Evolutionary conservation across 2,113 vertebrate species (phyloP).

Genomic region (Myrmecophaga tridactyla): DNA sequence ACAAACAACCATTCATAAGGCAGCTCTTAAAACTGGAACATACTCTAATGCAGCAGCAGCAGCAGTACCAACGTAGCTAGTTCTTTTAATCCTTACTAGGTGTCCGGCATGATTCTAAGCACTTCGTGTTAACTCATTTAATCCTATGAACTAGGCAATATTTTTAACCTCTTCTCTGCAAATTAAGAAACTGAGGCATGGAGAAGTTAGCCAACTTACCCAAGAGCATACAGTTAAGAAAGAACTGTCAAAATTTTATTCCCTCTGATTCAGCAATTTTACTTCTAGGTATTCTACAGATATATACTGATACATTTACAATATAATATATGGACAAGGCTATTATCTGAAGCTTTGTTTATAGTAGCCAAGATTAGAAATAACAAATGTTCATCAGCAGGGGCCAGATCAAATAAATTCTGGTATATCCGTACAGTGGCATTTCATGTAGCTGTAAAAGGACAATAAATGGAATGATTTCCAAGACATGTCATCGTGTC

Average conservation of each 20-base stretch:
- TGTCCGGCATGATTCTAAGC: neutral
- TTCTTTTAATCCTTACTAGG: neutral
- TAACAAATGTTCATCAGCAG: neutral
- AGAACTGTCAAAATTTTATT: neutral
- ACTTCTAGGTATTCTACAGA: neutral
- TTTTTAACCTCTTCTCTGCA: neutral
- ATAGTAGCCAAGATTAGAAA: neutral
- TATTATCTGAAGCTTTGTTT: neutral
- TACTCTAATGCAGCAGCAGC: neutral
- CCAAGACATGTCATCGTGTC: neutral
- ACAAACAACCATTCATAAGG: neutral
- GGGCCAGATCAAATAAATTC: neutral
- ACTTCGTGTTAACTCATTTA: neutral
- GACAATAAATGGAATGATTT: neutral
- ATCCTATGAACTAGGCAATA: neutral
- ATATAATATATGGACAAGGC: neutral
- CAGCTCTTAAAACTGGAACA: neutral
- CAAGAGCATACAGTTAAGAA: neutral
- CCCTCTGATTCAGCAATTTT: neutral
- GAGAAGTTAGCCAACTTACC: neutral
- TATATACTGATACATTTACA: neutral
- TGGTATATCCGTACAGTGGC: neutral
- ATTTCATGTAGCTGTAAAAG: neutral
- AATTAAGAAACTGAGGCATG: neutral
- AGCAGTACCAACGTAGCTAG: neutral